Conservation (phyloP, 2,113 vertebrate species). For the Lophura nycthemera region DNA sequence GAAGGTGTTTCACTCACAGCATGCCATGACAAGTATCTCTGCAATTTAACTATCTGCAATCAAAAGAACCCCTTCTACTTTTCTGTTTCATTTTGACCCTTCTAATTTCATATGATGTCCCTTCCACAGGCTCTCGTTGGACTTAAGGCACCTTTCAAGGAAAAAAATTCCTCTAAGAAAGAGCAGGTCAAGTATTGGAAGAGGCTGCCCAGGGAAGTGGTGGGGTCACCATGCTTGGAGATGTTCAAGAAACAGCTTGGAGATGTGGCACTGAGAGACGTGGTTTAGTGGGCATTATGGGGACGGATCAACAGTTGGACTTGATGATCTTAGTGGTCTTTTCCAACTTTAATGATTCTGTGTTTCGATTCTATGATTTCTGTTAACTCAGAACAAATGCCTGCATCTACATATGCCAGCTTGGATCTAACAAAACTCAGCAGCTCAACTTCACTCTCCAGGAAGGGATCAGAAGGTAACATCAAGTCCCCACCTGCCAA, state of each 20-base stretch:
- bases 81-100: not conserved
- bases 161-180: no score
- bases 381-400: not conserved
- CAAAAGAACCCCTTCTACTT: not conserved
- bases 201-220: no score
- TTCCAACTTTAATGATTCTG: no score
- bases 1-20: not conserved
- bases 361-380: not conserved
- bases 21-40: not conserved
- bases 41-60: rapidly evolving
- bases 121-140: not conserved
- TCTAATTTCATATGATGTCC: rapidly evolving
- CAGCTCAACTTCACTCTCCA: not conserved
- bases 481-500: not conserved
- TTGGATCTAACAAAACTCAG: not conserved
- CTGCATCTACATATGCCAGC: not conserved
- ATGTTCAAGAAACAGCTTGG: no score
- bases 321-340: no score
- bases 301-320: no score
- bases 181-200: no score
- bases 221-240: no score
- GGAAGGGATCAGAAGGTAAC: rapidly evolving
- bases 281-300: no score
- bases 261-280: no score
- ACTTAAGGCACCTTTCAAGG: not conserved